A percentile compares a stretch with the other conserved stretches of the same genome.
phyloP scores from a whole-genome alignment of 2,797 vertebrate genomes.

The Xyrichtys novacula region DNA sequence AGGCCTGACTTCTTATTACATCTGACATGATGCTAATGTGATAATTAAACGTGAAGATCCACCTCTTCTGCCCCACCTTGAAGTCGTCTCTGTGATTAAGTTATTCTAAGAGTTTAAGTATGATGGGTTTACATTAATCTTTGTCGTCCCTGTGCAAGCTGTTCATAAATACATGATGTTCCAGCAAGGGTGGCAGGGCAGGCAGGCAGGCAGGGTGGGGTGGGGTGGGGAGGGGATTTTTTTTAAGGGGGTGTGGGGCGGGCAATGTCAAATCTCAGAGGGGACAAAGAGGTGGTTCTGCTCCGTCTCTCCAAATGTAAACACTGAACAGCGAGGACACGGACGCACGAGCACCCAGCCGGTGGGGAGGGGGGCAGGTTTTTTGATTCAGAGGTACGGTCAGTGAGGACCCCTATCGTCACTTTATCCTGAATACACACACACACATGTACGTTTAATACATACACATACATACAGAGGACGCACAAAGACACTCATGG shows the following conservation, averaged over 20 bases:
- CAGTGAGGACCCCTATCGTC: conserved; percentile 69
- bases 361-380: conserved; percentile 51
- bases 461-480: conserved; percentile 17
- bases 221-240: background rate
- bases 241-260: background rate
- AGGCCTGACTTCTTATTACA: background rate
- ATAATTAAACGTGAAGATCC: conserved; percentile 12
- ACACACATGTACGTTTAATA: conserved; percentile 26
- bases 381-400: conserved; percentile 64
- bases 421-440: conserved; percentile 55
- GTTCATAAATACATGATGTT: conserved; percentile 45
- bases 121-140: conserved; percentile 31
- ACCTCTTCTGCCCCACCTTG: background rate
- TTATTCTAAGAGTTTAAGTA: conserved; percentile 10
- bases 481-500: conserved; percentile 53
- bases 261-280: conserved; percentile 57
- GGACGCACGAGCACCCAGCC: conserved; percentile 29
- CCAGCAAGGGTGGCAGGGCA: conserved; percentile 25
- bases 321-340: conserved; percentile 52
- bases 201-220: background rate
- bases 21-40: background rate
- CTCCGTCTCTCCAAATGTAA: conserved; percentile 65
- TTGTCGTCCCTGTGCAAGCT: conserved; percentile 18
- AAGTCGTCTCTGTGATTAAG: conserved; percentile 18
- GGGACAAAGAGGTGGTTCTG: conserved; percentile 73